Percentiles rank a stretch among this genome's conserved stretches.
phyloP scores from a whole-genome alignment of 2,797 vertebrate genomes.

The Margarornis squamiger region DNA sequence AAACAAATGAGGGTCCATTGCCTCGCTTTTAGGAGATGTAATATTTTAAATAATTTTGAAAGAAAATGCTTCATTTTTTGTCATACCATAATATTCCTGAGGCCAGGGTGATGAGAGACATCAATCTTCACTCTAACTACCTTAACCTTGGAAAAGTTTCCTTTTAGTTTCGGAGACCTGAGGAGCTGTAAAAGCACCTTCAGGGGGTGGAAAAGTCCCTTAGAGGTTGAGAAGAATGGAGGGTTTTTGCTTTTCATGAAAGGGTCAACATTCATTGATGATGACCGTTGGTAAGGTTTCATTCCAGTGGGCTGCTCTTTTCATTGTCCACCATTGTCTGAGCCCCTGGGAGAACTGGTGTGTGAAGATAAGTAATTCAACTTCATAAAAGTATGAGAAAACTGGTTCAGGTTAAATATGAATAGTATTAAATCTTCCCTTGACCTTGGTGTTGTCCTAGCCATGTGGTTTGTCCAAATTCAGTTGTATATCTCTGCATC shows the following conservation, averaged over 20 bases:
- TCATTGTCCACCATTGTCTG: background rate
- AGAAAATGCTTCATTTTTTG: constrained; percentile 11
- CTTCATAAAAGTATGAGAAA: background rate
- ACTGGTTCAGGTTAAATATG: background rate
- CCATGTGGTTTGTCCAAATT: background rate
- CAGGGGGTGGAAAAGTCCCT: background rate
- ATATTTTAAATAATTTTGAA: constrained; percentile 12
- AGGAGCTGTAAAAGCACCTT: background rate
- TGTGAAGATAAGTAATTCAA: background rate
- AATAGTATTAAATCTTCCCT: background rate
- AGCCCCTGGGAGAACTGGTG: background rate
- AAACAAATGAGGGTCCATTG: background rate
- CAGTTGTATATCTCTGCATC: background rate
- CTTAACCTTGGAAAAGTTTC: constrained; percentile 5
- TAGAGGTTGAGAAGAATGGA: background rate
- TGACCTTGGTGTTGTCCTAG: background rate
- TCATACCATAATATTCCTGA: constrained; percentile 6
- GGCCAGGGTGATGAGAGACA: background rate
- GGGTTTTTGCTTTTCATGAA: background rate
- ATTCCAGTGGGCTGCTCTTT: background rate
- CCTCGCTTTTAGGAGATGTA: background rate
- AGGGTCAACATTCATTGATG: background rate
- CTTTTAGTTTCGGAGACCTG: background rate
- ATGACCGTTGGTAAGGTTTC: background rate
- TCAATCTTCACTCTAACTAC: background rate